Evolutionary conservation across 2,888 invertebrate genomes (phyloP), one percentile per base, ranked within the genome.

Genomic region (Mamestra brassicae): DNA sequence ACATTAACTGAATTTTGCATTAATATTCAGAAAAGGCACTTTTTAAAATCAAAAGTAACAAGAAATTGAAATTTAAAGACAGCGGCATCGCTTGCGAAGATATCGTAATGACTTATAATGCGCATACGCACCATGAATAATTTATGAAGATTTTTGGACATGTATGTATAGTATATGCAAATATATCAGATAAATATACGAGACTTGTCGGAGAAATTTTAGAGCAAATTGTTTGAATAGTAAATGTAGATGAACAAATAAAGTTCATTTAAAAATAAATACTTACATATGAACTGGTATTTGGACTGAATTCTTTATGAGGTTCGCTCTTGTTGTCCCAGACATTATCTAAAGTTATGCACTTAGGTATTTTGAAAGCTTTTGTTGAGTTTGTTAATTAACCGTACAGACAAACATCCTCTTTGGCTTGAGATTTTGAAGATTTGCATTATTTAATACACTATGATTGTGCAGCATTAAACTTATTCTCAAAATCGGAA

Each of bases 101-200:
- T 86, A 88, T 86, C 86, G 86, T 91, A 91, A 91, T 91, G 90
- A 88, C 85, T 85, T 87, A 85, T 90, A 91, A 91, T 90, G 88
- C 76, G 88, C 76, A 76, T 76, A 83, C 88, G 90, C 86, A 74
- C 62, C 75, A 87, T 90, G 91, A 90, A 91, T 91, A 85, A 91
- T 90, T 89, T 88, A 91, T 90, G 70, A 83, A 78, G 70, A 83
- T 85, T 90, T 90, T 84, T 85, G 88, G 81, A 80, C 85, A 84
- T 74, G 77, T 76, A 76, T 78, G 77, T 83, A 57, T 77, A 82
- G 75, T 85, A 80, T 81, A 85, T 80, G 83, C 78, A 83, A 80
- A 85, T 87, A 80, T 79, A 83, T 74, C 72, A 67, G 69, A 81
- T 80, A 85, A 78, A 75, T 85, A 79, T 70, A 76, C 74, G 34